Base-by-base conservation (phyloP, 2,113 vertebrate genomes). In the Brienomyrus longianalis region DNA sequence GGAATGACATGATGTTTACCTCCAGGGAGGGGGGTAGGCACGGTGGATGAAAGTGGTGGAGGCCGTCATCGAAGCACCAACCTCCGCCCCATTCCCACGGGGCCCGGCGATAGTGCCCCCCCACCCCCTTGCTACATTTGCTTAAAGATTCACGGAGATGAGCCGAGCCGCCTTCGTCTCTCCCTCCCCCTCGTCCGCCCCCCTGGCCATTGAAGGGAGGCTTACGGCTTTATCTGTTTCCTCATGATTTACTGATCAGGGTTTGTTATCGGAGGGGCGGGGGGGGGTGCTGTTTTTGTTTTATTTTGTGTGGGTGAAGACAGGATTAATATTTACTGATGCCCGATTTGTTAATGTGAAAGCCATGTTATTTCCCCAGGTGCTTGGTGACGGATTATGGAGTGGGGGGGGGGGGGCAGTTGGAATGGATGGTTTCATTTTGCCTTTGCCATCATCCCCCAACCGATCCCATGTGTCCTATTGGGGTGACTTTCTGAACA, bases 71-170 rank as follows among this genome's bases (percentile, higher is more conserved):
- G 27, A 54, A 54, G n/a, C 11, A 5, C 48, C 10, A 2, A 50
- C 50, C 45, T 13, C 50, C 47, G 10, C 3, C 62, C 17, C 5
- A 1, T 15, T 27, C 85, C 84, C 45, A n/a, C 84, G 84, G 84
- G 10, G 50, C 48, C 23, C 39, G 8, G 83, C 9, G 83, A 50
- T 17, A 48, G 35, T n/a, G 19, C 19, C 39, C 80, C 48, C 48
- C 48, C 51, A 3, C 83, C 47, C 83, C 39, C 39, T 1, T 13
- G 43, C 19, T 83, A 35, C 31, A 84, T 84, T 8, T 84, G 39
- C 80, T 83, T 43, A 83, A 47, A 83, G 93, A 94, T 89, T 91
- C 91, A 62, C 77, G 87, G 80, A 90, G 91, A 92, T 90, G 90
- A 90, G 90, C 27, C 11, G 50, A 90, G 90, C 17, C 48, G 62